phyloP scores from a whole-genome alignment of 2,888 invertebrate genomes.

The Mythimna pallens region DNA sequence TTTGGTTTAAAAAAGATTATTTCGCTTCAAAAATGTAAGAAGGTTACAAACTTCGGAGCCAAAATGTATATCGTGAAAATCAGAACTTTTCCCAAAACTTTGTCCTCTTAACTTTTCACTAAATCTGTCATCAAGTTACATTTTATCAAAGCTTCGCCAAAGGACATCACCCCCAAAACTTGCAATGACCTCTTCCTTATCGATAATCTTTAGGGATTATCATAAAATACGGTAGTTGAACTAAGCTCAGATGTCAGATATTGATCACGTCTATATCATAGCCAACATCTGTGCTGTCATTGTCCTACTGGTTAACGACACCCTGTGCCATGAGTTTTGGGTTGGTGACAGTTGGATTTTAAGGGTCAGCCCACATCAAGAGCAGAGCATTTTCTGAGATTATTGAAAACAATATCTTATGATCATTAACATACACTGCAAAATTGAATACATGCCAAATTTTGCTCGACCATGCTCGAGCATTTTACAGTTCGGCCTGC shows the following conservation, averaged over 20 bases:
- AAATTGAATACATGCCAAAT: too few relatives aligned
- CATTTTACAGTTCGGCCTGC: too few relatives aligned
- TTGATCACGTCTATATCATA: slow-evolving; percentile 47
- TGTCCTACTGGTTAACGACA: slow-evolving; percentile 18
- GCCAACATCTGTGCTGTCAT: slow-evolving; percentile 41
- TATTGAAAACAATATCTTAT: too few relatives aligned
- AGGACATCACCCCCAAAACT: slow-evolving; percentile 17
- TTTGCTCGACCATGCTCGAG: too few relatives aligned
- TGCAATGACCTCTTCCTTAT: slow-evolving; percentile 2
- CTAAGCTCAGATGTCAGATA: slow-evolving; percentile 35
- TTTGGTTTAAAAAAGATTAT: neutral
- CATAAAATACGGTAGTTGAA: slow-evolving; percentile 41
- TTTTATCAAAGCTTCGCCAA: slow-evolving; percentile 21
- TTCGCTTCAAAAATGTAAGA: neutral
- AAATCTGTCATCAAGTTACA: slow-evolving; percentile 2
- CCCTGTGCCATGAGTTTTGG: slow-evolving; percentile 20
- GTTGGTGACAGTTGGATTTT: slow-evolving; percentile 21
- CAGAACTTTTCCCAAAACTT: slow-evolving; percentile 17
- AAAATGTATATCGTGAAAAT: neutral
- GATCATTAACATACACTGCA: too few relatives aligned
- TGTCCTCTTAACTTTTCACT: neutral
- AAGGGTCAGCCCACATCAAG: too few relatives aligned
- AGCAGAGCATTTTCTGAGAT: too few relatives aligned
- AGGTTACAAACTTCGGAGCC: neutral
- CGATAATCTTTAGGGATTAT: slow-evolving; percentile 42